A percentile compares a stretch with the other conserved stretches of the same genome.
Evolutionary conservation across 2,797 vertebrate genomes (phyloP).

Genomic region (Heteromormyrus szaboi): DNA sequence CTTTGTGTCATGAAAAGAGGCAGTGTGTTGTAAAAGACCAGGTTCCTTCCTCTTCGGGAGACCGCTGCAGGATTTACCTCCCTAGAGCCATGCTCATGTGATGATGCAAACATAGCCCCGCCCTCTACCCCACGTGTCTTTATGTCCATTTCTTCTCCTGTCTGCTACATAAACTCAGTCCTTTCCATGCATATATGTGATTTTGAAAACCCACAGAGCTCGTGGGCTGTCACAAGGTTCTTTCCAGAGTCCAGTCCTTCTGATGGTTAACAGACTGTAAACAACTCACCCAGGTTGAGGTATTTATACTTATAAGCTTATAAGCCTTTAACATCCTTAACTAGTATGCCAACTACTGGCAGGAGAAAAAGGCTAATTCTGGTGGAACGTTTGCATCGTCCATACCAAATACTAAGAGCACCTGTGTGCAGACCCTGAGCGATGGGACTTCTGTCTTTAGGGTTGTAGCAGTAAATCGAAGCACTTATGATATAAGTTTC

Average conservation of each 20-base stretch:
- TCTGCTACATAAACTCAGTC: neutral
- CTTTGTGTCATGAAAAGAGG: slow-evolving; percentile 14
- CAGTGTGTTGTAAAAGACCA: neutral
- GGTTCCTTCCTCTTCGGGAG: neutral
- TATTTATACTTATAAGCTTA: too few species aligned
- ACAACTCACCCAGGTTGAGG: neutral
- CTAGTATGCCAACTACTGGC: neutral
- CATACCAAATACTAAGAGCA: neutral
- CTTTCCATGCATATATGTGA: neutral
- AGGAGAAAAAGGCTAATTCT: neutral
- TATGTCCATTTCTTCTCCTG: neutral
- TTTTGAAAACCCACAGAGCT: neutral
- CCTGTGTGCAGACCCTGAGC: neutral
- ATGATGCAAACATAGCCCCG: neutral
- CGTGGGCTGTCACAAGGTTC: neutral
- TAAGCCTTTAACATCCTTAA: neutral
- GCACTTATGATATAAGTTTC: neutral
- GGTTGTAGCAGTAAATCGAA: neutral
- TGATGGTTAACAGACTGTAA: neutral
- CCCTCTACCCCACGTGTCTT: neutral
- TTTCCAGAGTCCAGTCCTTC: neutral
- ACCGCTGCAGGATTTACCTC: neutral
- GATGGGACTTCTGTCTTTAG: neutral
- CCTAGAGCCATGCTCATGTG: neutral
- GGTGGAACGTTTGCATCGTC: neutral